Percentiles rank a stretch among this genome's conserved stretches.
These are phyloP conservation scores for Frieseomelitta varia DNA, from an alignment of 1,140 invertebrate genomes.

Conservation along the genomic window DNA sequence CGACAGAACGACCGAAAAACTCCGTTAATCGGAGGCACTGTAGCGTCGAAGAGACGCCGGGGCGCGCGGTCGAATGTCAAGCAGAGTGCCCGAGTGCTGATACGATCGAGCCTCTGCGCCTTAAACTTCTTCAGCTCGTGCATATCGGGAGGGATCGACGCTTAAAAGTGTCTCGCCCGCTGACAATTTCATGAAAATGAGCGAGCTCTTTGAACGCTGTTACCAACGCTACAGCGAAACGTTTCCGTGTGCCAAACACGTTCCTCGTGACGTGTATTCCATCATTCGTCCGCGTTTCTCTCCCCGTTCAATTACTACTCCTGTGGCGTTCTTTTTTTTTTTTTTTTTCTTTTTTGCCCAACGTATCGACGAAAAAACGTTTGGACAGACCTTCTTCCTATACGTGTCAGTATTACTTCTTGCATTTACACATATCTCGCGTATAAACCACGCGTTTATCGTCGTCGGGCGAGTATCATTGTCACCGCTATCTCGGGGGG, in stretches of 20 bases:
- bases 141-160: neutral
- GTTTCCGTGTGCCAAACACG: constrained; percentile 10
- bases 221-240: neutral
- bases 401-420: constrained; percentile 50
- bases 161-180: neutral
- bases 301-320: neutral
- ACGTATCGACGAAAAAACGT: neutral
- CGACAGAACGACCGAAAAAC: neutral
- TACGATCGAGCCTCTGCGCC: constrained; percentile 23
- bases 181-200: neutral
- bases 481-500: constrained; percentile 23
- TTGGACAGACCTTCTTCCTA: constrained; percentile 26
- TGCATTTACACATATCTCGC: constrained; percentile 36
- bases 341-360: neutral
- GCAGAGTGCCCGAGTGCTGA: constrained; percentile 5
- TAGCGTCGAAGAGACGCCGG: constrained; percentile 4
- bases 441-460: constrained; percentile 1
- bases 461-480: constrained; percentile 33
- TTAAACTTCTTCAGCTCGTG: constrained; percentile 36
- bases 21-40: neutral
- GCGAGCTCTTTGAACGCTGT: neutral
- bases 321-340: neutral
- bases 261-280: neutral
- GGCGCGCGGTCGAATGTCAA: constrained; percentile 38
- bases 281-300: neutral